phyloP scores from a whole-genome alignment of 2,113 vertebrate species.

The Tympanuchus pallidicinctus region DNA sequence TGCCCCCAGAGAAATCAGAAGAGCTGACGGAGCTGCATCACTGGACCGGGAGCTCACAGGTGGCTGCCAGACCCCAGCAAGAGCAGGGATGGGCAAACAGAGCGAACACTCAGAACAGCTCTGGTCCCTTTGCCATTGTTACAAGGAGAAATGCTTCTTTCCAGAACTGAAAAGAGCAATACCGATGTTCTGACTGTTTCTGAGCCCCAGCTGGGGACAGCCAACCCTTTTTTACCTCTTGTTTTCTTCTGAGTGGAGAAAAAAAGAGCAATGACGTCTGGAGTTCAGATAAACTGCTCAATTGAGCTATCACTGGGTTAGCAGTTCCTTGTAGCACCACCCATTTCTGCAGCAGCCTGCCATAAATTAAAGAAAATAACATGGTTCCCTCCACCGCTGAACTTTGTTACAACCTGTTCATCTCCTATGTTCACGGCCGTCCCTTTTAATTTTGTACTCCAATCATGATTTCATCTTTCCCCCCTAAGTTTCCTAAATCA shows the following conservation, averaged over 20 bases:
- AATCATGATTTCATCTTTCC: background rate
- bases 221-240: background rate
- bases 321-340: background rate
- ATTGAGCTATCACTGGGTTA: background rate
- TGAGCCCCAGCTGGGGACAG: background rate
- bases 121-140: background rate
- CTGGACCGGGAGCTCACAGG: background rate
- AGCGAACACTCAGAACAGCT: fast-evolving
- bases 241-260: background rate
- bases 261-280: background rate
- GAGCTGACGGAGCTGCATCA: slow-evolving; percentile 3
- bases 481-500: background rate
- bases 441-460: background rate
- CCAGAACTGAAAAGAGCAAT: background rate
- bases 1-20: slow-evolving; percentile 41
- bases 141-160: background rate
- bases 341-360: background rate
- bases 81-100: fast-evolving
- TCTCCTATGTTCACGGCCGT: background rate
- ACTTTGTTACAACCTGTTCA: background rate
- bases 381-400: background rate
- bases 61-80: background rate
- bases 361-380: background rate
- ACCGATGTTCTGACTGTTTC: background rate
- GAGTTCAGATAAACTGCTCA: background rate